Evolutionary conservation across 2,888 invertebrate genomes (phyloP).

Genomic region (Drosophila maculinotata): DNA sequence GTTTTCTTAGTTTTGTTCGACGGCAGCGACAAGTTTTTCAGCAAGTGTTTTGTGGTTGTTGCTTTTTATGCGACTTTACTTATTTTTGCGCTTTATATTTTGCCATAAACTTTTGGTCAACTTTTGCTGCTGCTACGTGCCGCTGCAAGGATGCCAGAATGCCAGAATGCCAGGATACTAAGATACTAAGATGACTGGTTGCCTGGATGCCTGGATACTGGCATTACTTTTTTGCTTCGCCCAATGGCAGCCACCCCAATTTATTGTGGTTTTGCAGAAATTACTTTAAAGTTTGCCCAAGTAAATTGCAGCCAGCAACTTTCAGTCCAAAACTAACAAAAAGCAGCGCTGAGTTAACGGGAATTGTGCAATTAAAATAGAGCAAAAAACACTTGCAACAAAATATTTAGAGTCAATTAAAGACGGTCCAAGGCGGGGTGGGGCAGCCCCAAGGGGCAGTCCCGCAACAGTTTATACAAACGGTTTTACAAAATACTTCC

Average conservation of each 20-base stretch:
- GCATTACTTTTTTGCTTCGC: conserved; percentile 28
- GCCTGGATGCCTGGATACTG: neutral
- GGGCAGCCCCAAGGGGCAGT: neutral
- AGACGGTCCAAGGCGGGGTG: conserved; percentile 13
- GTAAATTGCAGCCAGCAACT: conserved; percentile 41
- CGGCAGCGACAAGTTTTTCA: conserved; percentile 43
- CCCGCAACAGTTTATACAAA: conserved; percentile 6
- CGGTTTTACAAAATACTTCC: conserved; percentile 4
- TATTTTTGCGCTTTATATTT: conserved; percentile 35
- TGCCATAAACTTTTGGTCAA: conserved; percentile 67
- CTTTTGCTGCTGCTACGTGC: conserved; percentile 53
- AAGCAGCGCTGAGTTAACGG: conserved; percentile 44
- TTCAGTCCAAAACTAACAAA: conserved; percentile 16
- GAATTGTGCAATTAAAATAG: conserved; percentile 65
- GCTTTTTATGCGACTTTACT: conserved; percentile 60
- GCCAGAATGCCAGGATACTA: too few species aligned
- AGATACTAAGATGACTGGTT: too few species aligned
- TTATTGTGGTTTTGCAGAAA: conserved; percentile 67
- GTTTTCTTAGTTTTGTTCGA: conserved; percentile 48
- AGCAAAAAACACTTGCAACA: conserved; percentile 51
- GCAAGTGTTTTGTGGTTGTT: conserved; percentile 28
- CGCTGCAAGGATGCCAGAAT: conserved; percentile 38
- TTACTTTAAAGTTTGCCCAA: conserved; percentile 69
- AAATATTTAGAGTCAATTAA: conserved; percentile 79
- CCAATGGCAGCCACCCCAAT: conserved; percentile 49